Percentiles rank a stretch among this genome's conserved stretches.
phyloP scores from a whole-genome alignment of 2,797 vertebrate species.

The Poecilia picta region DNA sequence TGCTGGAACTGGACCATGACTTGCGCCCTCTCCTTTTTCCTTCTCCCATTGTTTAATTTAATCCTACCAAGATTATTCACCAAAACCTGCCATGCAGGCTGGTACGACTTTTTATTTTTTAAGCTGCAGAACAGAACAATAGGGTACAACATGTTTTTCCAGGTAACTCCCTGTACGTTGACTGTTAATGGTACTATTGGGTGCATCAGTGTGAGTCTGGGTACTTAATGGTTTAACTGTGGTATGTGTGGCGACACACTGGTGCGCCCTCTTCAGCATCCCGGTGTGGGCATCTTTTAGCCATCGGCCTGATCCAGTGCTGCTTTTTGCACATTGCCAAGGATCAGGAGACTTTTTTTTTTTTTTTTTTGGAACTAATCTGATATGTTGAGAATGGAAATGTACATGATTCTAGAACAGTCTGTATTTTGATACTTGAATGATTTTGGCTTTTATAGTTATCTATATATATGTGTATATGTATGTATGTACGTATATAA shows the following conservation, averaged over 20 bases:
- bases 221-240: constrained; percentile 56
- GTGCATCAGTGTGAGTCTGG: constrained; percentile 56
- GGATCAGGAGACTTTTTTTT: constrained; percentile 78
- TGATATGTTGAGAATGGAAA: constrained; percentile 78
- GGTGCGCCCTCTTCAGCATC: constrained; percentile 57
- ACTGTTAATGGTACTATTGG: constrained; percentile 69
- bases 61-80: constrained; percentile 48
- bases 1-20: constrained; percentile 70
- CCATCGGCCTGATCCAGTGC: constrained; percentile 75
- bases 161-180: constrained; percentile 56
- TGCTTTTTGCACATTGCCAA: constrained; percentile 85
- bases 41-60: constrained; percentile 47
- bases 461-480: constrained; percentile 86
- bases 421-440: constrained; percentile 99
- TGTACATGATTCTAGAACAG: constrained; percentile 89
- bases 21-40: constrained; percentile 42
- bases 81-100: constrained; percentile 68
- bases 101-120: constrained; percentile 45
- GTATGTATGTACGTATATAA: constrained; percentile 89
- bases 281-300: constrained; percentile 57
- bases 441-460: constrained; percentile 92
- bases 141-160: constrained; percentile 49
- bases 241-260: constrained; percentile 60
- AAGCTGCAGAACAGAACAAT: constrained; percentile 54
- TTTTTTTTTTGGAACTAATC: constrained; percentile 76